Base-by-base conservation (phyloP, 2,888 invertebrate genomes). In the Agrochola lychnidis region DNA sequence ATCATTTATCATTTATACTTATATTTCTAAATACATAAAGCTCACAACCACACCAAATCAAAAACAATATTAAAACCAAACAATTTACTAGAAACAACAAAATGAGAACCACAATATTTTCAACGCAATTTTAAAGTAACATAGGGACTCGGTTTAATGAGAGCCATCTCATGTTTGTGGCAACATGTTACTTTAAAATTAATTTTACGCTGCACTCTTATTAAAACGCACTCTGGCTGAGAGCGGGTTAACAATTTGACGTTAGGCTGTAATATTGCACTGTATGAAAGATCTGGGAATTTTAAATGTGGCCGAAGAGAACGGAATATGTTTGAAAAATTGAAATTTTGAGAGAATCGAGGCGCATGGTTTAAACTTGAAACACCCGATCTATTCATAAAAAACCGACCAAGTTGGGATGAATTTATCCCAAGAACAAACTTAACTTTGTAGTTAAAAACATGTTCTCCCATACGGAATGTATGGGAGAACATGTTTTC, bases 71-170 rank as follows among this genome's bases (percentile, higher is more conserved):
- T 14, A 4, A 51, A 30, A 69, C 22, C 14, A 51, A 48, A 78
- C 48, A 73, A 71, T 66, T 48, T 30, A 42, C n/a, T 63, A 1
- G 1, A 48, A 36, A 67, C 51, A 57, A 63, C 64, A 75, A 66
- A 73, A 74, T 67, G 68, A 66, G 62, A 45, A 36, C 59, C 22
- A 48, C 62, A 57, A 61, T 74, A 74, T 74, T 85, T 53, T 19
- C 62, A 53, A 45, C 57, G 53, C 69, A 67, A 76, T 74, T 76
- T 73, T 63, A 61, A 76, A 71, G 64, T 82, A 67, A 77, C 81
- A 79, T 73, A 76, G 70, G 25, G 48, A 68, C 70, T 62, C 53
- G 63, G 74, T 82, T 87, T 87, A 87, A 86, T 87, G 80, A 86
- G 82, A 78, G 66, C 73, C 85, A 62, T 73, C 64, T 85, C 83